Base-by-base conservation (phyloP, 2,888 invertebrate species). In the Steinernema hermaphroditum region DNA sequence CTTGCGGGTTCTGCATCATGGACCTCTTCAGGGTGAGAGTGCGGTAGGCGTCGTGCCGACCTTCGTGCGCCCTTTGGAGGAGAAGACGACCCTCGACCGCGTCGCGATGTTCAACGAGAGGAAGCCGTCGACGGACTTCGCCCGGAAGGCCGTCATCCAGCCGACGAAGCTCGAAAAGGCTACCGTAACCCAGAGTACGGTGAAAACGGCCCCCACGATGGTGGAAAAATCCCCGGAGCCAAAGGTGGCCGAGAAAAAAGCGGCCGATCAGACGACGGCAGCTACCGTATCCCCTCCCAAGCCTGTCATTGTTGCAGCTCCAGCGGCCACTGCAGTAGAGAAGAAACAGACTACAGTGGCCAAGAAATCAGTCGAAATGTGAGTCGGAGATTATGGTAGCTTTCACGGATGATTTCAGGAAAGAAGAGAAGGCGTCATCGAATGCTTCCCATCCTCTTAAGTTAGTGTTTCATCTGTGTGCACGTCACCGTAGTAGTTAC, bases 61-160 rank as follows among this genome's bases (percentile, higher is more conserved):
- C 9, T 81, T 73, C 43, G 81, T 80, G 24, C 76, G 77, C 43
- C 75, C 73, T 6, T 54, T 70, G 24, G 54, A 54, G 24, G 74
- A 78, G 71, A 44, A 62, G 22, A 71, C 49, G 50, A 49, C 68
- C 8, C 74, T 75, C 14, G 77, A 78, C 44, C 46, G 72, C 8
- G 62, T 76, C 32, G 75, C 78, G 22, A 80, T 82, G 68, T 72
- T 80, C n/a, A 68, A 70, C 9, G 69, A 77, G 16, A 37, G 73
- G 19, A 80, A 82, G 69, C 82, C 83, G 29, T 62, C 77, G 0
- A 83, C 82, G 1, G 84, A 83, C 72, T 83, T 82, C 71, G 84
- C 84, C 9, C 76, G 74, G 49, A 84, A 84, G 69, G 82, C 84
- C 0, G 82, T 84, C 2, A 81, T 84, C 68, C 83, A 84, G 68